These are phyloP conservation scores for Danio rerio DNA, from an alignment of 2,113 vertebrate species.

Conservation along the genomic window DNA sequence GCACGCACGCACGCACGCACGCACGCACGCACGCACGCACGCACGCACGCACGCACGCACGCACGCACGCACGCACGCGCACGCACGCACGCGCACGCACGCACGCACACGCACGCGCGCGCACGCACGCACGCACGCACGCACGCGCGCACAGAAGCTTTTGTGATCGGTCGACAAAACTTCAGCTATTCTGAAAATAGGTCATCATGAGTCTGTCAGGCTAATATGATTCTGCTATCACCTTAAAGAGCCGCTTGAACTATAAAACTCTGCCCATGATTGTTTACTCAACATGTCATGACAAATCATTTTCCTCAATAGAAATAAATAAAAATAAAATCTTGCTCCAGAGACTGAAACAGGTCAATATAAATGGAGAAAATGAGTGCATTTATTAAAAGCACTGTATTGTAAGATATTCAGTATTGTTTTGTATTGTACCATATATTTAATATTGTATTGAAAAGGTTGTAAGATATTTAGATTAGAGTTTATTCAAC, in stretches of 20 bases:
- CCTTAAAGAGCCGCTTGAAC: background rate
- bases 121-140: background rate
- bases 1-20: too few species aligned
- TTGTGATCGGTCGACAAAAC: constrained; percentile 2
- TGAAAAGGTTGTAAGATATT: too few species aligned
- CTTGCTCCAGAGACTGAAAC: too few species aligned
- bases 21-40: background rate
- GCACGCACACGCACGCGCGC: background rate
- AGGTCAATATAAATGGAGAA: too few species aligned
- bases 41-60: background rate
- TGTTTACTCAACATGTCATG: background rate
- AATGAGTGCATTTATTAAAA: too few species aligned
- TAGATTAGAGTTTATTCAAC: too few species aligned
- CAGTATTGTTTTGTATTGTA: too few species aligned
- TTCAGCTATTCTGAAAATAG: background rate
- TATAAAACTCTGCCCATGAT: background rate
- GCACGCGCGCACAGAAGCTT: constrained; percentile 7
- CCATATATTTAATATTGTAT: too few species aligned
- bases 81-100: background rate
- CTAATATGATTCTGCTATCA: background rate
- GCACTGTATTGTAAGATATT: too few species aligned
- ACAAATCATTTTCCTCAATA: background rate
- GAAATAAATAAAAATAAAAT: background rate
- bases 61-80: background rate
- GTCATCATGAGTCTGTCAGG: background rate